Base-by-base conservation (phyloP, 92 coral and sea anemone species). In the Palythoa caribaeorum region DNA sequence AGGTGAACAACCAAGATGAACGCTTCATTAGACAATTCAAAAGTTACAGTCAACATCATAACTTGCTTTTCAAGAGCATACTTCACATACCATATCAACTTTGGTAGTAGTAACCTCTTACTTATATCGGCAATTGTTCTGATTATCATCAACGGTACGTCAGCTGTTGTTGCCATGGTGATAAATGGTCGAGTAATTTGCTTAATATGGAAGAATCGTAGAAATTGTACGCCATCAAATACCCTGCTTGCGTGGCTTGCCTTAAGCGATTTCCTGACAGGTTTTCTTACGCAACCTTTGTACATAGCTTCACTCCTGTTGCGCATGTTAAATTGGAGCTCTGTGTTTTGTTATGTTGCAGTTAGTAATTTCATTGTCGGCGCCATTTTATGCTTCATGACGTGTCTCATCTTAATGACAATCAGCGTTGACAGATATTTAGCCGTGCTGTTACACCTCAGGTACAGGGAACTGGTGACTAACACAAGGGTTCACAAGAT, bases 281-380 rank as follows among this genome's bases (percentile, higher is more conserved):
- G 47, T 38, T 72, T 50, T 14, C 50, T 44, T 0, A 44, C 50
- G 50, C 77, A 72, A 7, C 77, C 77, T 5, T 15, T 15, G 50
- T 72, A 37, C 44, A 19, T 72, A 9, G 28, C 53, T 10, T 72
- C 77, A 7, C 50, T 38, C 8, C 1, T 72, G 39, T 39, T 72
- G 15, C 39, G 53, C n/a, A 16, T 72, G 14, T 13, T 72, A 2
- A 8, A 72, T 4, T 72, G 77, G 77, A 36, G 37, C 50, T 48
- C 77, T 36, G 17, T 38, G 1, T 72, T 72, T n/a, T 72, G 77
- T 50, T 17, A 72, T 72, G 77, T 72, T 72, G 53, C 77, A 15
- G 52, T 72, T 3, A 5, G 53, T 11, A 72, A 37, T 37, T 72
- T 72, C 77, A 35, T 72, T 50, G 37, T 72, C 0, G 77, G 77